phyloP scores from a whole-genome alignment of 2,113 vertebrate genomes.

The Calidris pygmaea region DNA sequence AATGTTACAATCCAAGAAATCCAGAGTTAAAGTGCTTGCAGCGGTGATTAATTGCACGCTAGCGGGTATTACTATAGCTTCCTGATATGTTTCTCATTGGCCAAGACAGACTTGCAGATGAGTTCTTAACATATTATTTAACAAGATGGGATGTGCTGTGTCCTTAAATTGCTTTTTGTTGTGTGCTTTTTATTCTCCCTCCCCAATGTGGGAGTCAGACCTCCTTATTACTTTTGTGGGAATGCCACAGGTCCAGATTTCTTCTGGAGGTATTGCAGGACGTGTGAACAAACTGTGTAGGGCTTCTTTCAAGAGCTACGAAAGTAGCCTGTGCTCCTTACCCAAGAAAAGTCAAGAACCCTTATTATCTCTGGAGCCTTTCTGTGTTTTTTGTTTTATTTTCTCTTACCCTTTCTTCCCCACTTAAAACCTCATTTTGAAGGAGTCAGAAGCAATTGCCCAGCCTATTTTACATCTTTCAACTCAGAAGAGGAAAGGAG shows the following conservation, averaged over 20 bases:
- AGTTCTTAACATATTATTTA: not conserved
- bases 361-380: not conserved
- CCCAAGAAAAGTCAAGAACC: not conserved
- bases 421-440: not conserved
- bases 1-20: slow-evolving; percentile 14
- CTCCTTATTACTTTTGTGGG: not conserved
- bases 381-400: not conserved
- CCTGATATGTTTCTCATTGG: not conserved
- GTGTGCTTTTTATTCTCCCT: not conserved
- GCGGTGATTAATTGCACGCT: slow-evolving; percentile 19
- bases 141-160: not conserved
- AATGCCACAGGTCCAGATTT: not conserved
- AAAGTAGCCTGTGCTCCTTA: not conserved
- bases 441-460: not conserved
- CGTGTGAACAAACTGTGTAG: not conserved
- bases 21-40: slow-evolving; percentile 17
- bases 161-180: not conserved
- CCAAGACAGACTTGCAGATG: not conserved
- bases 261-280: not conserved
- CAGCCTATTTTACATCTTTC: not conserved
- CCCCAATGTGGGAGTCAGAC: not conserved
- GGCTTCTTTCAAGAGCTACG: not conserved
- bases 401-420: not conserved
- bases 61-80: not conserved
- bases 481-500: not conserved